These are phyloP conservation scores for Poecilia velifera DNA, from an alignment of 2,797 vertebrate species.

Conservation along the genomic window DNA sequence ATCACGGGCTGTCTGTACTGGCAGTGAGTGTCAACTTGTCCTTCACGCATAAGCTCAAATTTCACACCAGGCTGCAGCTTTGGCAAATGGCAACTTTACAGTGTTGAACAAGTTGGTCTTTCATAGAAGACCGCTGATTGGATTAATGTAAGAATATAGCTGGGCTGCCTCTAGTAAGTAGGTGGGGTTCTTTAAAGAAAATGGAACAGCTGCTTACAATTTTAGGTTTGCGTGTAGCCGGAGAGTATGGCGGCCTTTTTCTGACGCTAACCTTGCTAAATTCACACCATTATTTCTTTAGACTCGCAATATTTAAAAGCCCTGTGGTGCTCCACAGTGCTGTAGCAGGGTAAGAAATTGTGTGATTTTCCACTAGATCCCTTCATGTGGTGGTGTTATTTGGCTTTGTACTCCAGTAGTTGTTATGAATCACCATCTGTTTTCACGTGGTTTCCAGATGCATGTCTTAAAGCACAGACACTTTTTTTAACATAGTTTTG, in stretches of 20 bases:
- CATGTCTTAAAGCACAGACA: slow-evolving; percentile 18
- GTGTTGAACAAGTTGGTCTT: slow-evolving; percentile 51
- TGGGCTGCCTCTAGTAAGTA: slow-evolving; percentile 41
- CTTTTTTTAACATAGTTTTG: not conserved
- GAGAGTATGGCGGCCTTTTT: slow-evolving; percentile 35
- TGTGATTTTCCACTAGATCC: slow-evolving; percentile 12
- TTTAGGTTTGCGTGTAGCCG: slow-evolving; percentile 28
- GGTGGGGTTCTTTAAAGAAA: slow-evolving; percentile 43
- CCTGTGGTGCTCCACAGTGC: slow-evolving; percentile 21
- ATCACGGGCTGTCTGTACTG: slow-evolving; percentile 24
- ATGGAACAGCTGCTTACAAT: slow-evolving; percentile 55
- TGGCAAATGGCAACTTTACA: slow-evolving; percentile 60
- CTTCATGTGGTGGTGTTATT: slow-evolving; percentile 51
- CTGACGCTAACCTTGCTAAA: slow-evolving; percentile 42
- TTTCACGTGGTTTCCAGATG: slow-evolving; percentile 53
- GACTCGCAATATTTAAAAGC: slow-evolving; percentile 28
- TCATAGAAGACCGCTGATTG: slow-evolving; percentile 50
- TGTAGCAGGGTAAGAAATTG: slow-evolving; percentile 17
- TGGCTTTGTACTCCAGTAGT: slow-evolving; percentile 44
- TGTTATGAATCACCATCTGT: slow-evolving; percentile 15
- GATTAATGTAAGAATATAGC: slow-evolving; percentile 58
- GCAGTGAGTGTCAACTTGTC: slow-evolving; percentile 58
- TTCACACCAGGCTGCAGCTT: slow-evolving; percentile 50
- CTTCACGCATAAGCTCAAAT: slow-evolving; percentile 61
- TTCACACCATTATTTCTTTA: slow-evolving; percentile 40